Percentiles rank a stretch among this genome's conserved stretches.
Conservation (phyloP, 2,888 invertebrate species). For the Nemotelus nigrinus region DNA sequence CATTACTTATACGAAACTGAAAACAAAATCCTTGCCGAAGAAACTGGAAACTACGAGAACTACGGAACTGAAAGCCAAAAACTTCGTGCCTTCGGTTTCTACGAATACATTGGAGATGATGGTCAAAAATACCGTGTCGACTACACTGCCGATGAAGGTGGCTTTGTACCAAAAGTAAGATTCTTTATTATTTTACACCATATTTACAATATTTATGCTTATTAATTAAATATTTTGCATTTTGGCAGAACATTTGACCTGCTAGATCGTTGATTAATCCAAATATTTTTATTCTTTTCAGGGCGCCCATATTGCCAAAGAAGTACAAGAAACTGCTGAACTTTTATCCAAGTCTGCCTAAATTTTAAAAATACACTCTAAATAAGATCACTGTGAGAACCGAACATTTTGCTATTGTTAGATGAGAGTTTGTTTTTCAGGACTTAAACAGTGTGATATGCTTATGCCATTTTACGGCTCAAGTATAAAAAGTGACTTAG, state of each 20-base stretch:
- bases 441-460: slow-evolving; percentile 24
- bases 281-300: slow-evolving; percentile 49
- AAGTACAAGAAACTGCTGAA: slow-evolving; percentile 73
- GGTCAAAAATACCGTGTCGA: slow-evolving; percentile 64
- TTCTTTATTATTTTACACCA: not conserved
- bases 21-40: slow-evolving; percentile 66
- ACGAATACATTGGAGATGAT: slow-evolving; percentile 71
- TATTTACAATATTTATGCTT: not conserved
- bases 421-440: not conserved
- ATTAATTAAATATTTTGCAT: no score
- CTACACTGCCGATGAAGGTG: slow-evolving; percentile 67
- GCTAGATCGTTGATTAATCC: not conserved
- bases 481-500: slow-evolving; percentile 32
- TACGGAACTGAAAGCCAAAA: slow-evolving; percentile 64
- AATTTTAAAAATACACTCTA: not conserved
- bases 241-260: not conserved
- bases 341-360: slow-evolving; percentile 65
- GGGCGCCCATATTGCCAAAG: slow-evolving; percentile 63
- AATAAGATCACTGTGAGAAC: no score
- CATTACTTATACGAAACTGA: slow-evolving; percentile 65
- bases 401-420: no score
- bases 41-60: slow-evolving; percentile 67
- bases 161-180: slow-evolving; percentile 58
- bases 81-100: slow-evolving; percentile 70
- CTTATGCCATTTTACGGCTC: slow-evolving; percentile 43